Base-by-base conservation (phyloP, 2,113 vertebrate genomes). In the Apistogramma diplotaenia region DNA sequence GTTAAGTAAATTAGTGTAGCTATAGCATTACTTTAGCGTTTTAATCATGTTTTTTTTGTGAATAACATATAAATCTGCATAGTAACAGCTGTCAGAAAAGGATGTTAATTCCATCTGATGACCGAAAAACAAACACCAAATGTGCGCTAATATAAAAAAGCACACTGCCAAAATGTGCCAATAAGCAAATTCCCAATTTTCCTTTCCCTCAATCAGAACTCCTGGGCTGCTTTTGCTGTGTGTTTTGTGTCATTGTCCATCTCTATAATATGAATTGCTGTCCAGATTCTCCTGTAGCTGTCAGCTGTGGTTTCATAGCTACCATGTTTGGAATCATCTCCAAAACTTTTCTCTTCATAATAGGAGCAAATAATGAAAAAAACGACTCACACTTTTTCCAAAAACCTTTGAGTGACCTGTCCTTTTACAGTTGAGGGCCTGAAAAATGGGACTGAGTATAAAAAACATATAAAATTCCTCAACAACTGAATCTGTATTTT, bases 161-260 rank as follows among this genome's bases (percentile, higher is more conserved):
- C 35, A 37, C 9, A 11, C 35, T 37, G 9, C 35, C 35, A 37
- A 37, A 10, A 37, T 37, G 9, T 37, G 9, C 35, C 35, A 37
- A 37, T 37, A 10, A 37, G 10, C 9, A 37, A 37, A 37, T 37
- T 37, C 9, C 3, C 3, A 37, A 10, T 37, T 37, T 37, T 11
- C 3, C 35, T 37, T 37, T 8, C 10, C 10, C 9, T 37, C 9
- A 37, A 10, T 37, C 2, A 37, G 5, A 37, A 37, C 9, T 37
- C 9, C 35, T 37, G 35, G 9, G 9, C 10, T 8, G 0, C n/a
- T 65, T 40, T 65, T 13, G 21, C 35, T 25, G 21, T 1, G 9
- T 65, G 35, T 65, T 65, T 43, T 25, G 8, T 10, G 60, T 62
- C 35, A 43, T 62, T 25, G n/a, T 25, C 35, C 1, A 0, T 43